Percentiles rank a stretch among this genome's conserved stretches.
Evolutionary conservation across 2,797 vertebrate species (phyloP).

Genomic region (Vespertilio murinus): DNA sequence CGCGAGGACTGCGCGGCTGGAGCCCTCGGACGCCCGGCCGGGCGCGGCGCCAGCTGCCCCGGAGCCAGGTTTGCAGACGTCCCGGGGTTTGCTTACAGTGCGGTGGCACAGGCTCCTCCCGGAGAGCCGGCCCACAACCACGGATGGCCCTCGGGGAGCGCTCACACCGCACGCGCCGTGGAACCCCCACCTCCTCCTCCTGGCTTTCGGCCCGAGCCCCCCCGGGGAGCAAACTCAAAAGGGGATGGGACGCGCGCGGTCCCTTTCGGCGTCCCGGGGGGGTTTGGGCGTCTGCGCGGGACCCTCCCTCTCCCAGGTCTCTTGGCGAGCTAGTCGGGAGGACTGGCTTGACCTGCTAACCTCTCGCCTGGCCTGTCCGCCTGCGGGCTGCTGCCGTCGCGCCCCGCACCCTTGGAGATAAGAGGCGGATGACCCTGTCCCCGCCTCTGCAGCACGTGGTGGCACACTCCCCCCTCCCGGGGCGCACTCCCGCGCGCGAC

Average conservation of each 20-base stretch:
- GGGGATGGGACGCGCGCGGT: background rate
- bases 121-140: background rate
- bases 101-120: slow-evolving; percentile 17
- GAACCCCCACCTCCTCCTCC: slow-evolving; percentile 50
- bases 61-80: background rate
- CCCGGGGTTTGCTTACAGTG: slow-evolving; percentile 5
- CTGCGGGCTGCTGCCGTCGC: background rate
- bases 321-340: background rate
- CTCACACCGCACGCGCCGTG: background rate
- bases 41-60: slow-evolving; percentile 29
- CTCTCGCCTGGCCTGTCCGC: slow-evolving; percentile 50
- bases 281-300: background rate
- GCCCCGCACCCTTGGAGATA: slow-evolving; percentile 52
- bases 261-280: background rate
- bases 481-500: background rate
- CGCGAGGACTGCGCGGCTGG: background rate
- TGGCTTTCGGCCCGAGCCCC: background rate
- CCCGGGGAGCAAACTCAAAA: background rate
- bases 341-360: background rate
- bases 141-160: background rate
- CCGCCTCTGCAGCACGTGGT: slow-evolving; percentile 57
- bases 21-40: background rate
- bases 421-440: slow-evolving; percentile 40
- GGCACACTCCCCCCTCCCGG: background rate
- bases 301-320: background rate